Evolutionary conservation across 2,797 vertebrate species (phyloP), one percentile per base, ranked within the genome.

Genomic region (Pangasius krempfi): DNA sequence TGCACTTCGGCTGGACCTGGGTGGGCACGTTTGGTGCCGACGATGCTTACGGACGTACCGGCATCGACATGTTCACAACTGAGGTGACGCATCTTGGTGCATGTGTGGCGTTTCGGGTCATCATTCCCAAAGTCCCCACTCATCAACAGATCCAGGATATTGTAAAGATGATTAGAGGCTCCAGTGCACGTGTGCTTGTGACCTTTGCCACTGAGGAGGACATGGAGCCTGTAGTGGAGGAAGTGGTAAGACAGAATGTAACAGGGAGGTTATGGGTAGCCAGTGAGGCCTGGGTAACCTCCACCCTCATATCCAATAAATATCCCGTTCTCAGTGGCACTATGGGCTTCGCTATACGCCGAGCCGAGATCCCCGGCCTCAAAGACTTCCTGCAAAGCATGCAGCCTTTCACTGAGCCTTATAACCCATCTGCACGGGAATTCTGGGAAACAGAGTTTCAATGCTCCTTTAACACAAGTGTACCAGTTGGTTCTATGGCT

Each of bases 231-330:
- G 75, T 94, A 27, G 81, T 93, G 60, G 90, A 92, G 58, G 92
- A 94, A 86, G 86, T 92, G 33, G 82, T 93, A 5, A 52, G 54
- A 18, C 94, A 93, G 84, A 94, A 94, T 20, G 85, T 94, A 62
- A 94, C 90, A 0, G 93, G 90, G 1, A 92, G 88, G 76, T 92
- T 94, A 85, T 94, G 94, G 94, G 90, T 94, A 13, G 94, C 93
- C 40, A 93, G 92, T 25, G 94, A 94, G 82, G 94, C 94, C 22
- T 94, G 94, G 94, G 89, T 94, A 37, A 94, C 93, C 44, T 94
- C 93, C 72, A 92, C 92, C 44, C 90, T 92, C 52, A 88, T 94
- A 30, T 92, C 92, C 22, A 90, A 87, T 52, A 87, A 91, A 88
- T 91, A 92, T 30, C 89, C 85, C 13, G 91, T 90, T 16, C 88